These are phyloP conservation scores for Drosophila nr. perissopoda DNA, from an alignment of 2,888 invertebrate species.

Conservation along the genomic window DNA sequence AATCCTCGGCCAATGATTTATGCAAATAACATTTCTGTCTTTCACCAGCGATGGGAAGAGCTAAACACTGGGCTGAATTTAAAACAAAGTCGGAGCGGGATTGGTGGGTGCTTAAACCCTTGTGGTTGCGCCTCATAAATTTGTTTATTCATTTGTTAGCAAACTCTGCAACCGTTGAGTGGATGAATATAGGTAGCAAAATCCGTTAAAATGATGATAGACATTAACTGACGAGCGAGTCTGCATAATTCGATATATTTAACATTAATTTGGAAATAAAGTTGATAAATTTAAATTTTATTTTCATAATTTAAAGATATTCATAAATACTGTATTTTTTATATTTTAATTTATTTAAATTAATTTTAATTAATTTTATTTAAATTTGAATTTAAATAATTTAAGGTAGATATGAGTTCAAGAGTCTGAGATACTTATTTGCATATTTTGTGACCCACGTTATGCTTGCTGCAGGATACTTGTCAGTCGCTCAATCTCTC, in stretches of 20 bases:
- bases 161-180: neutral
- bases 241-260: too few relatives aligned
- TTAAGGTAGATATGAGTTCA: neutral
- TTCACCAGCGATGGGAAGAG: constrained; percentile 19
- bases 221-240: neutral
- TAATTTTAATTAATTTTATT: neutral
- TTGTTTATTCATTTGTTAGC: constrained; percentile 63
- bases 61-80: constrained; percentile 45
- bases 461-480: neutral
- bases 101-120: constrained; percentile 53
- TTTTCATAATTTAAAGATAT: neutral
- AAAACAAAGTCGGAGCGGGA: constrained; percentile 45
- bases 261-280: neutral
- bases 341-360: neutral
- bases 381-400: neutral
- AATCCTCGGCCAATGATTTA: constrained; percentile 59
- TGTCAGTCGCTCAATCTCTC: neutral
- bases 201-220: neutral
- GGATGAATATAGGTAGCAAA: too few relatives aligned
- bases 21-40: constrained; percentile 43
- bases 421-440: neutral
- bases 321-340: neutral
- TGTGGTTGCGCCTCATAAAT: constrained; percentile 67
- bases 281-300: neutral
- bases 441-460: neutral